Evolutionary conservation across 2,888 invertebrate genomes (phyloP), one percentile per base, ranked within the genome.

Genomic region (Acronicta psi): DNA sequence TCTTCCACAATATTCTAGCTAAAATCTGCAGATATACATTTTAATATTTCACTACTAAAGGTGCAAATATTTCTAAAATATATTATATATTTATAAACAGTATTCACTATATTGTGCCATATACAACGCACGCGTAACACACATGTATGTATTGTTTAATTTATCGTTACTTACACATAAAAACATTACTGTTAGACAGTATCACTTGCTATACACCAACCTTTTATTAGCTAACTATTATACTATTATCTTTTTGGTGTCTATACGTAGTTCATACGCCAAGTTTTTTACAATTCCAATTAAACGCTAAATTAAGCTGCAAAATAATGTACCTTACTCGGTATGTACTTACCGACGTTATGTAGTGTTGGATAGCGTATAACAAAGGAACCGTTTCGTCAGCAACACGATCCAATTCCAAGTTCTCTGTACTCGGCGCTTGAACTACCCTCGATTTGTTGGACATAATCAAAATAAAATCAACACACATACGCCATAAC

Each of bases 61-160:
- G 93, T 94, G 93, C 93, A 94, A 93, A 94, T 94, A 94, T 90
- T 87, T 92, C 93, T 93, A 93, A 94, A 94, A 94, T 93, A 94
- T 91, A 90, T 90, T 80, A 81, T 84, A 88, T 91, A 89, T 88
- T 91, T 91, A 91, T 91, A 89, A 91, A 91, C 86, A 79, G 83
- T 90, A 88, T 85, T 87, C 78, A 82, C 89, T 91, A 92, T 89
- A 82, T 81, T 90, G 93, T 93, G 93, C 91, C 86, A 87, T 91
- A 90, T 93, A 93, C 88, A 91, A 91, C 86, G 93, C 93, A 93
- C 93, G 87, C 88, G 82, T 89, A 89, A 91, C 90, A 90, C 90
- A 87, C 85, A 89, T 84, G 79, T 85, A 79, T 79, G 75, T 84
- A 71, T 79, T 75, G 71, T 80, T 79, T 77, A 83, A 73, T 84